A percentile compares a stretch with the other conserved stretches of the same genome.
Evolutionary conservation across 2,113 vertebrate species (phyloP).

Genomic region (Butorides virescens): DNA sequence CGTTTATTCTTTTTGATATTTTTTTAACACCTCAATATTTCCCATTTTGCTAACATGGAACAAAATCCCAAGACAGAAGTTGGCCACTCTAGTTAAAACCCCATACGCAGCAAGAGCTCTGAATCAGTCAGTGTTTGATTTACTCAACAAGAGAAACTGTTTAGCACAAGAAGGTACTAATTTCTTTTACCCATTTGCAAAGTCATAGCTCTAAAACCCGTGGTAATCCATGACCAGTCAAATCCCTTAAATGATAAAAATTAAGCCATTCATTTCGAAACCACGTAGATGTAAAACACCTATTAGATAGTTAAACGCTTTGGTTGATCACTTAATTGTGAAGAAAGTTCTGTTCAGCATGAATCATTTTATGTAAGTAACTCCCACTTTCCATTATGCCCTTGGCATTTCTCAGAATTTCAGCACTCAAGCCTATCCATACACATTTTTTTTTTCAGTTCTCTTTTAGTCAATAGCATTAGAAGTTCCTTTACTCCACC

Average conservation of each 20-base stretch:
- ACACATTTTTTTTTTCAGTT: background rate
- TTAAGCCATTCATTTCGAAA: background rate
- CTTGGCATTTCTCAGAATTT: background rate
- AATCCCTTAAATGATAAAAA: background rate
- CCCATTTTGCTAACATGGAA: background rate
- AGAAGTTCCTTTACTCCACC: background rate
- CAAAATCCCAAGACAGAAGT: background rate
- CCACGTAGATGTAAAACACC: rapidly evolving
- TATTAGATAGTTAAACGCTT: background rate
- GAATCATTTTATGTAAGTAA: background rate
- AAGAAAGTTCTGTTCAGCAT: background rate
- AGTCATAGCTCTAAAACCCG: background rate
- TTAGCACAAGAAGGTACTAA: background rate
- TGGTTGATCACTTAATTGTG: background rate
- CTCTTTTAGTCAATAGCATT: background rate
- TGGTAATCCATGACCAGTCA: background rate
- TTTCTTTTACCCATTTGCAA: background rate
- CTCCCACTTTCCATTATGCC: background rate
- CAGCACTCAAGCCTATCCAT: background rate
- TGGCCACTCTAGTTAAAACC: background rate
- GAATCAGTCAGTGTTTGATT: background rate
- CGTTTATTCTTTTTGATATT: background rate
- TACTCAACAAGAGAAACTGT: background rate
- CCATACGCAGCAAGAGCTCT: background rate
- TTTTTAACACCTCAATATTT: background rate